phyloP scores from a whole-genome alignment of 2,888 invertebrate genomes.

The Macaria notata region DNA sequence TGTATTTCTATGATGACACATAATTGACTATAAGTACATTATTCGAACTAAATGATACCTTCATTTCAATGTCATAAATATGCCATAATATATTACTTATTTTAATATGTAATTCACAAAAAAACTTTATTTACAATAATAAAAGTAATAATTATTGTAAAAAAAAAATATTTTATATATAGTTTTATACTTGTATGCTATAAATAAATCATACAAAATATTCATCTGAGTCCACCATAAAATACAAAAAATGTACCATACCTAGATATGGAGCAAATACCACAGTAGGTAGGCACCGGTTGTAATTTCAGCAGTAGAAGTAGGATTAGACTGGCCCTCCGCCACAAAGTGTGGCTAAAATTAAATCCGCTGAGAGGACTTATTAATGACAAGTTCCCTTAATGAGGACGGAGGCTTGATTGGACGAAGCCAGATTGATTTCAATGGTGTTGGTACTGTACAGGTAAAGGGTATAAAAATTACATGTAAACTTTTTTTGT shows the following conservation, averaged over 20 bases:
- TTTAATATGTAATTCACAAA: too few species aligned
- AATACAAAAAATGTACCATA: too few species aligned
- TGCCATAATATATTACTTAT: too few species aligned
- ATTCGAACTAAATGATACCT: too few species aligned
- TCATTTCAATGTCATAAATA: too few species aligned
- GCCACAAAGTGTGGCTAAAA: constrained; percentile 55
- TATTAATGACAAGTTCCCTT: constrained; percentile 60
- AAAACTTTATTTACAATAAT: too few species aligned
- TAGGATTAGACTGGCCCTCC: constrained; percentile 64
- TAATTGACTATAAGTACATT: too few species aligned
- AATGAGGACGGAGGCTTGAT: constrained; percentile 41
- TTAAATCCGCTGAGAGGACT: constrained; percentile 67
- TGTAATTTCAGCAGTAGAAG: constrained; percentile 71
- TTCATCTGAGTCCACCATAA: too few species aligned
- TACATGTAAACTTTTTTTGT: background rate
- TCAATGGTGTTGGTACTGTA: background rate
- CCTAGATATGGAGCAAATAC: too few species aligned
- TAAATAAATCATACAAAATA: too few species aligned
- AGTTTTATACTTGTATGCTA: constrained; percentile 4
- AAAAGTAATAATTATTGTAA: too few species aligned
- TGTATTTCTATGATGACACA: too few species aligned
- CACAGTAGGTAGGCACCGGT: constrained; percentile 35
- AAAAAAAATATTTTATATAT: constrained; percentile 22
- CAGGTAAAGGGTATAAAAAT: background rate
- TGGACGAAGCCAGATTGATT: constrained; percentile 1